phyloP scores from a whole-genome alignment of 2,888 invertebrate genomes.

The Pharmacophagus antenor region DNA sequence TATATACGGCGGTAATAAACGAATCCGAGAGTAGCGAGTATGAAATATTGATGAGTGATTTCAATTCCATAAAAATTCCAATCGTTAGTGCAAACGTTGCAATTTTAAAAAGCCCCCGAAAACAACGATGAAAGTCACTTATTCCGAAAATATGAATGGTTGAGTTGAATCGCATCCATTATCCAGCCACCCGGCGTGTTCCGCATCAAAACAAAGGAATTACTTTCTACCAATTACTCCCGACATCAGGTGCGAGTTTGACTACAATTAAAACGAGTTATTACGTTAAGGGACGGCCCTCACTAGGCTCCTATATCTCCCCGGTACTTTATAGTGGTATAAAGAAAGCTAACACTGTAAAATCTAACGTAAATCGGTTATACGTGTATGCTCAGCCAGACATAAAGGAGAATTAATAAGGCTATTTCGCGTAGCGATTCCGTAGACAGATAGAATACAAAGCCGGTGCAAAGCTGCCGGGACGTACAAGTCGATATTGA shows the following conservation, averaged over 20 bases:
- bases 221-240: conserved; percentile 41
- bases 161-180: conserved; percentile 22
- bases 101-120: conserved; percentile 18
- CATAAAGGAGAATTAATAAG: conserved; percentile 79
- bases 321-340: conserved; percentile 71
- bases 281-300: conserved; percentile 47
- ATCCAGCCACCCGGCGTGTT: conserved; percentile 10
- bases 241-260: conserved; percentile 61
- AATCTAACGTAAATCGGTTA: conserved; percentile 67
- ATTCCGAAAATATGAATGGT: conserved; percentile 24
- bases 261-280: conserved; percentile 68
- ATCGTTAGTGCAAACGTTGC: conserved; percentile 27
- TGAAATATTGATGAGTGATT: conserved; percentile 26
- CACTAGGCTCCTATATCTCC: conserved; percentile 44
- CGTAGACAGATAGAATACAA: conserved; percentile 58
- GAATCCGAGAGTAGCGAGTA: background rate
- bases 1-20: background rate
- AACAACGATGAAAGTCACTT: conserved; percentile 14
- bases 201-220: conserved; percentile 38
- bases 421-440: conserved; percentile 67
- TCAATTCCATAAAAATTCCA: conserved; percentile 27
- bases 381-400: conserved; percentile 61
- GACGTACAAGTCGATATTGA: conserved; percentile 67
- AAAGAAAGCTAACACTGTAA: conserved; percentile 73
- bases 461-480: conserved; percentile 51